Base-by-base conservation (phyloP, 1,140 invertebrate genomes). In the Anastrepha ludens region DNA sequence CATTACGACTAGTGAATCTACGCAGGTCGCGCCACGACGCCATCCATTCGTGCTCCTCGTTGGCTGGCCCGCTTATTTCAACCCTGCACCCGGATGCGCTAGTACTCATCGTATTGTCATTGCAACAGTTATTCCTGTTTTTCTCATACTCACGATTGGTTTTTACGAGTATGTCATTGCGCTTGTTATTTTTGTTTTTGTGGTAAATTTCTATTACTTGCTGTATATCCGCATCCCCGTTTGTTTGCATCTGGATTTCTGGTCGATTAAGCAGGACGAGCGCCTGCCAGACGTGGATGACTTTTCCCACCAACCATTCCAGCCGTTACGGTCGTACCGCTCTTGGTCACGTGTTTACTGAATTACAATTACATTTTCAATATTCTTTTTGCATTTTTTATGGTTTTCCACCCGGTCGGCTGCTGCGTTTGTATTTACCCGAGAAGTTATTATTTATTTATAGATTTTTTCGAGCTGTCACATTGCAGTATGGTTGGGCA, bases 221-320 rank as follows among this genome's bases (percentile, higher is more conserved):
- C 15, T 47, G 6, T 47, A 9, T 41, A 74, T n/a, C 70, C 44
- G 44, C 44, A 7, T 44, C 17, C 44, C 41, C 8, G 70, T 74
- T 85, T 85, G 81, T 85, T 85, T 85, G 58, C 81, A 58, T 59
- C 50, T 20, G 81, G 81, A 85, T 15, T 85, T 85, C 81, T 85
- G 81, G 55, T 85, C 81, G 81, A 85, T 85, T 85, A 85, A 85
- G 58, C 81, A 59, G 50, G n/a, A 85, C 50, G n/a, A 39, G 44
- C 44, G 67, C 17, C 67, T 20, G 29, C 44, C 9, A 74, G 67
- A 15, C 20, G 81, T 85, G 58, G 29, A 55, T 85, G 81, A 85
- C 81, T 85, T 85, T 85, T 81, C 74, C 70, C 74, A 81, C 81
- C 64, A 67, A 39, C 64, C 64, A 29, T 29, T 29, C n/a, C 44